phyloP scores from a whole-genome alignment of 2,113 vertebrate genomes.

The Dicrurus megarhynchus region DNA sequence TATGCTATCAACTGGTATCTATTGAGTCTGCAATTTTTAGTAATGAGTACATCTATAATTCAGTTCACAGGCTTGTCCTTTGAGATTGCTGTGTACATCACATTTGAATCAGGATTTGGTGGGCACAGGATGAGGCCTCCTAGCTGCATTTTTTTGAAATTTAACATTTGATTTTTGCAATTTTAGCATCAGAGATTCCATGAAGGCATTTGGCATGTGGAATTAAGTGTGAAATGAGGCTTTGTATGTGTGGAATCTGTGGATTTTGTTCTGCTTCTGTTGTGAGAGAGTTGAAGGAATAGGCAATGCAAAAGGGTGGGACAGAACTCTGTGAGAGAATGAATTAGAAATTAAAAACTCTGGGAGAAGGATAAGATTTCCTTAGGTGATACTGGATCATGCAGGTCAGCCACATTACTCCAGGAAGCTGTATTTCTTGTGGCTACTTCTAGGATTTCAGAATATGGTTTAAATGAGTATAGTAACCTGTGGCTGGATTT shows the following conservation, averaged over 20 bases:
- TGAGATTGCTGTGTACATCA: background rate
- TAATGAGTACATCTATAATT: background rate
- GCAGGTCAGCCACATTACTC: background rate
- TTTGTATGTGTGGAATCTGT: background rate
- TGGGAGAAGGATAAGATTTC: background rate
- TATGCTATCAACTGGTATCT: background rate
- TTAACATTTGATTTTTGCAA: background rate
- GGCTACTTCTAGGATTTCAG: background rate
- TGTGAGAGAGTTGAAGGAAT: background rate
- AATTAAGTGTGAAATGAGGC: background rate
- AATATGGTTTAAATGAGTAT: background rate
- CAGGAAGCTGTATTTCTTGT: background rate
- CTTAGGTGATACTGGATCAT: background rate
- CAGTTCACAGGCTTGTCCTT: background rate
- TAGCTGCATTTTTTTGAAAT: background rate
- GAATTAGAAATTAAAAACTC: background rate
- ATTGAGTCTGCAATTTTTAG: background rate
- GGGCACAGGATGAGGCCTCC: background rate
- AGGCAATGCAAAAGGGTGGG: background rate
- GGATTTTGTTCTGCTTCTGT: background rate
- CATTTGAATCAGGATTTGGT: background rate
- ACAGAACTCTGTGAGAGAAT: background rate
- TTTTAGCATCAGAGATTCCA: background rate
- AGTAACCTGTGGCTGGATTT: background rate
- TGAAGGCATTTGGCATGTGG: background rate